Base-by-base conservation (phyloP, 2,888 invertebrate genomes). In the Phasia obesa region DNA sequence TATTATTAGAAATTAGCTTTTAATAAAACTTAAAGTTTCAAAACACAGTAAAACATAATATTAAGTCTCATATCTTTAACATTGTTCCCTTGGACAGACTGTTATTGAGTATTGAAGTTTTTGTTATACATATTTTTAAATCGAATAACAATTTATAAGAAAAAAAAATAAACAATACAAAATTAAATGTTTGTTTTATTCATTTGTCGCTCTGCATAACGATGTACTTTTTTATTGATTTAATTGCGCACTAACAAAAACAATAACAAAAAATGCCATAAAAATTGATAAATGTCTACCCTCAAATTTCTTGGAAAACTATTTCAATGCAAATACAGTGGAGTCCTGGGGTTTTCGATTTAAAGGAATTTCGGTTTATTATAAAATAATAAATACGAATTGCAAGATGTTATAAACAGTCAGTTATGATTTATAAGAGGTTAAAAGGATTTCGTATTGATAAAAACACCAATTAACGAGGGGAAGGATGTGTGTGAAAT, bases 261-360 rank as follows among this genome's bases (percentile, higher is more conserved):
- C 19, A 51, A 31, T 35, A 35, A 35, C 11, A 74, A 51, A 42
- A 38, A 51, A 25, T 62, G 27, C n/a, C 31, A 47, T 62, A 25
- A 78, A 64, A 49, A 71, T 55, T 71, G 57, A 49, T 64, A 71
- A 57, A 69, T 42, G 21, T 53, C 62, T 27, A 51, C 21, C 13
- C 44, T 19, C 51, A 77, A 77, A 69, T 69, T 69, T 31, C n/a
- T 62, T 53, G 6, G 19, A 70, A 70, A 70, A 59, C 67, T 60
- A 27, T 49, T 19, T 31, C 0, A 35, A 21, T 49, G 31, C 21
- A 51, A 11, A 51, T 38, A 49, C 7, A 21, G 4, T 38, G 15
- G 5, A 57, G n/a, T n/a, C n/a, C n/a, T n/a, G n/a, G n/a, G n/a
- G n/a, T n/a, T n/a, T n/a, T n/a, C n/a, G n/a, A n/a, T n/a, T n/a